Base-by-base conservation (phyloP, 2,113 vertebrate genomes). In the Cavia porcellus region DNA sequence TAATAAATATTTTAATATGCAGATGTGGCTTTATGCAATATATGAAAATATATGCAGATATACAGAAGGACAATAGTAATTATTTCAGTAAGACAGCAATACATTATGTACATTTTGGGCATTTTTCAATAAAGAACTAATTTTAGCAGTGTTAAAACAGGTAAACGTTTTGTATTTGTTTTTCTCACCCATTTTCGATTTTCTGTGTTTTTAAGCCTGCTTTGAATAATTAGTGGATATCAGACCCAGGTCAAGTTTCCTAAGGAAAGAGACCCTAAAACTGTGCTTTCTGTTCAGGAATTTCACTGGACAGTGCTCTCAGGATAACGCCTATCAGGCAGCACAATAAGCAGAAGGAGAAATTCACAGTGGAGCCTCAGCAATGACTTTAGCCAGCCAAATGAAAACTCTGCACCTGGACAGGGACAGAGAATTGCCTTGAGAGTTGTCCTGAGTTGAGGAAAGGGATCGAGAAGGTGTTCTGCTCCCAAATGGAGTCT, bases 141-240 rank as follows among this genome's bases (percentile, higher is more conserved):
- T 86, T 92, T 89, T 68, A 87, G 28, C 59, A 83, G 19, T 42
- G 93, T 96, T 85, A 77, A 86, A 80, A 35, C 9, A 66, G 17
- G 55, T 68, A 66, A 35, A 72, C 75, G 90, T 90, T 66, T 70
- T 62, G n/a, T 68, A 7, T 92, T 66, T 47, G 38, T 80, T 89
- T 87, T 66, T 55, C n/a, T 70, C 4, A 42, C 42, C 3, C n/a
- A 2, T 86, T 89, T 86, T 50, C 83, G 45, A 68, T 86, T 92
- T 90, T 81, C 62, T 72, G 20, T 45, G 45, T 77, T 93, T 85
- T 88, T 35, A 59, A 90, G 61, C 17, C 2, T 59, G 12, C 35
- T 79, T 83, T 84, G 64, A 96, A 88, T 94, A 75, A 55, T 87
- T 52, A 68, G 35, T 79, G 47, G 3, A n/a, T 79, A 14, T 72